Percentiles rank a stretch among this genome's conserved stretches.
Conservation (phyloP, 2,797 vertebrate species). For the Ispidina lecontei region DNA sequence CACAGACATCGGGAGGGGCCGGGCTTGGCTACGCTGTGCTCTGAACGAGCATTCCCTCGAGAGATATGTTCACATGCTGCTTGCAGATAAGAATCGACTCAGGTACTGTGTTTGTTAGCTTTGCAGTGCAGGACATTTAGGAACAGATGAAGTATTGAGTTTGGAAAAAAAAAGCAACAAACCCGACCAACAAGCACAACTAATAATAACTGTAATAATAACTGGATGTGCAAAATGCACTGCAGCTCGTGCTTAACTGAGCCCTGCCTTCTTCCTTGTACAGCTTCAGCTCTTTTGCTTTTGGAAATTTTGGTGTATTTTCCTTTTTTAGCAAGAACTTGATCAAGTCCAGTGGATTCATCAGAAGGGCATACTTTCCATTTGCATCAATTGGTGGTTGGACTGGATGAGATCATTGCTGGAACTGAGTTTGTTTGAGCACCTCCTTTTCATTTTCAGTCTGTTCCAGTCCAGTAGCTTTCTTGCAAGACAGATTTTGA, state of each 20-base stretch:
- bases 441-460: not conserved
- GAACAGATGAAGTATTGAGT: not conserved
- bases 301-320: not conserved
- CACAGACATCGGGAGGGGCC: constrained; percentile 90
- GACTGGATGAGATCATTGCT: not conserved
- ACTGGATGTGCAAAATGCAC: not conserved
- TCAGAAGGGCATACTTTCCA: not conserved
- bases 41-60: constrained; percentile 97
- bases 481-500: not conserved
- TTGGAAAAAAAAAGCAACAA: not conserved
- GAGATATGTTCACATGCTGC: constrained; percentile 90
- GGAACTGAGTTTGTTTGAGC: not conserved
- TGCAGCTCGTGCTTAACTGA: not conserved
- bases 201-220: not conserved
- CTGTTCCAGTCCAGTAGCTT: not conserved
- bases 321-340: not conserved
- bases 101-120: constrained; percentile 75
- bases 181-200: not conserved
- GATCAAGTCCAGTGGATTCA: not conserved
- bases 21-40: constrained; percentile 96
- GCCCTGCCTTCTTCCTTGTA: not conserved
- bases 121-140: not conserved
- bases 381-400: not conserved
- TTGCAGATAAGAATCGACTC: constrained; percentile 88
- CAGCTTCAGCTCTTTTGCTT: not conserved